Evolutionary conservation across 2,797 vertebrate genomes (phyloP), one percentile per base, ranked within the genome.

Genomic region (Vireo griseus): DNA sequence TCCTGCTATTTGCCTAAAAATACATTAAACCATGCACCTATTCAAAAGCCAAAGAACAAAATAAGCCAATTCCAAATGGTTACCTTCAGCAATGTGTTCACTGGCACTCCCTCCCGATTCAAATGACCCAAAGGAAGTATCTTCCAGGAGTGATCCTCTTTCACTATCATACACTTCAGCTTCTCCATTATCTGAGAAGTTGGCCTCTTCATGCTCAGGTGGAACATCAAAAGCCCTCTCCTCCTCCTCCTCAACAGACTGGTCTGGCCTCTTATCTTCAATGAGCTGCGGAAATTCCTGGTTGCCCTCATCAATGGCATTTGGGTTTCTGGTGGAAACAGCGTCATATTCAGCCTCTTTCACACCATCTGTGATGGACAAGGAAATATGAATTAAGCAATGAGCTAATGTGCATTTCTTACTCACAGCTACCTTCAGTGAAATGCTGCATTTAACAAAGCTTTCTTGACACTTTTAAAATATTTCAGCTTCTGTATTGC

Each of bases 41-140:
- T 65, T 24, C 16, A 80, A 25, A 58, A 96, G 39, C 85, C 88
- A 83, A 90, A 39, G 9, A 89, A 48, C 50, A 84, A 65, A 66
- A 20, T 14, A 86, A 61, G 13, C 72, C 21, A 73, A 52, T 78
- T 75, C 62, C 31, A 66, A 73, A 86, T 31, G 24, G 26, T 97
- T 97, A 98, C 98, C 98, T 98, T 93, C 44, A 65, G 78, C 77
- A 50, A 5, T 8, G 8, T 94, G 87, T 57, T 95, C 65, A 13
- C 57, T 73, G 16, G 45, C 33, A 61, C n/a, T 42, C 11, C 82
- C 48, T 71, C 26, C 86, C 39, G 84, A 86, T 86, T 90, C 93
- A 75, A 31, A 1, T 26, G 59, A 76, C 44, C 3, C 85, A 79
- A 87, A 79, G 18, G 75, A 67, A 25, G 31, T 15, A 54, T 89